Evolutionary conservation across 2,888 invertebrate species (phyloP).

Genomic region (Drosophila neotestacea): DNA sequence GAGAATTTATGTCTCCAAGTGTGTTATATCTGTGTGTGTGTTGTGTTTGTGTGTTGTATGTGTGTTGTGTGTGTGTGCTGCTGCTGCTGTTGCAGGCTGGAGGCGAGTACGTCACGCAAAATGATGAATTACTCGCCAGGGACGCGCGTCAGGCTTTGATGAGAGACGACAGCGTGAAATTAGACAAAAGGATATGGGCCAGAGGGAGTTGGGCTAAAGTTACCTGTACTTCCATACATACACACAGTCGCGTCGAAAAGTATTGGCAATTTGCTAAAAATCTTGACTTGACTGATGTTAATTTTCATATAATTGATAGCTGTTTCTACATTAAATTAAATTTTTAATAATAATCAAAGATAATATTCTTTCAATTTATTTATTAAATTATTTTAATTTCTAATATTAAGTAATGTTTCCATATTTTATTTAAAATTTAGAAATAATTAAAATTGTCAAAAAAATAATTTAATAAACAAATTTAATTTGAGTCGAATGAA

Average conservation of each 20-base stretch:
- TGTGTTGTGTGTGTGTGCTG: conserved; percentile 4
- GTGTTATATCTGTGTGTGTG: conserved; percentile 1
- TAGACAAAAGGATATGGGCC: conserved; percentile 76
- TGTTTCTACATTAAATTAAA: too few relatives aligned
- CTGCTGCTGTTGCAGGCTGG: conserved; percentile 30
- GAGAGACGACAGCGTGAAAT: conserved; percentile 81
- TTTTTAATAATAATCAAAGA: too few relatives aligned
- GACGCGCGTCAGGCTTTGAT: conserved; percentile 79
- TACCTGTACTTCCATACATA: conserved; percentile 13
- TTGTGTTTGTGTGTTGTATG: conserved; percentile 28
- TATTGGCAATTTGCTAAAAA: too few relatives aligned
- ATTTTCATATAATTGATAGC: too few relatives aligned
- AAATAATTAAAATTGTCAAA: too few relatives aligned
- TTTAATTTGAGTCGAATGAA: too few relatives aligned
- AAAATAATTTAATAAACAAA: too few relatives aligned
- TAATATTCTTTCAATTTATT: too few relatives aligned
- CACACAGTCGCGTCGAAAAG: background rate
- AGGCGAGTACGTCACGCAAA: conserved; percentile 78
- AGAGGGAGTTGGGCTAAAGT: conserved; percentile 38
- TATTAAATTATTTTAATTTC: too few relatives aligned
- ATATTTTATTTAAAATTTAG: too few relatives aligned
- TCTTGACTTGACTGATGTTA: too few relatives aligned
- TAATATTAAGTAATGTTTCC: too few relatives aligned
- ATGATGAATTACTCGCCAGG: conserved; percentile 81
- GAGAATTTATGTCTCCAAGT: conserved; percentile 73